phyloP scores from a whole-genome alignment of 2,113 vertebrate genomes.

The Bambusicola thoracicus region DNA sequence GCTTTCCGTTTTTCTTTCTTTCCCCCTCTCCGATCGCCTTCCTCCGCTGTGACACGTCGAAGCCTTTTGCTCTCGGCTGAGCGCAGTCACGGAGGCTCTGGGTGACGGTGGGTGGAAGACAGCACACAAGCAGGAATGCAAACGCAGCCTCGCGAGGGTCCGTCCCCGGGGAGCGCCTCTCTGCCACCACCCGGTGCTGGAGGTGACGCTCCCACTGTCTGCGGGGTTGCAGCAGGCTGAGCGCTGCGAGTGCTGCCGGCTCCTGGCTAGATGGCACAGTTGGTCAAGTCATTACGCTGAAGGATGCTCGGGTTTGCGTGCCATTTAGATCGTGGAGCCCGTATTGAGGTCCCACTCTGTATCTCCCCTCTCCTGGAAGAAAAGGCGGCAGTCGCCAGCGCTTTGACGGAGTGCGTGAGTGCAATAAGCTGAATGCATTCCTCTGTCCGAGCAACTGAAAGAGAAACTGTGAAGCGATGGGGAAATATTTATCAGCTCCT shows the following conservation, averaged over 20 bases:
- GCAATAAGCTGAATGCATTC: background rate
- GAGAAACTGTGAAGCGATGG: background rate
- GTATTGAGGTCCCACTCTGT: background rate
- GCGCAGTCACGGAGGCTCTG: background rate
- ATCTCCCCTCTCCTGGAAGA: background rate
- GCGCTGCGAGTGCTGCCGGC: background rate
- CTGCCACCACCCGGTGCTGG: background rate
- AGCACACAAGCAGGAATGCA: background rate
- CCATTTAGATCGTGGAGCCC: background rate
- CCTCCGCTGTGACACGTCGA: background rate
- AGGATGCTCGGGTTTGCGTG: background rate
- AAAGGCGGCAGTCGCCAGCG: rapidly evolving
- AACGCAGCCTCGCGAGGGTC: rapidly evolving
- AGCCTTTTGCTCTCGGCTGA: background rate
- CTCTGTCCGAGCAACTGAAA: background rate
- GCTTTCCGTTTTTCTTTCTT: background rate
- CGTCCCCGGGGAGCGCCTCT: background rate
- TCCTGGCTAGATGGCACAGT: background rate
- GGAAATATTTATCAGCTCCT: background rate
- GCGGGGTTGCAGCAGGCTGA: background rate
- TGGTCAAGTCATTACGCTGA: background rate
- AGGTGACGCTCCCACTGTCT: background rate
- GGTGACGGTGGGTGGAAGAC: background rate
- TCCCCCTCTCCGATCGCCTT: background rate
- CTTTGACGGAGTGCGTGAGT: background rate